phyloP scores from a whole-genome alignment of 2,888 invertebrate genomes.

The Drosophila mimetica region DNA sequence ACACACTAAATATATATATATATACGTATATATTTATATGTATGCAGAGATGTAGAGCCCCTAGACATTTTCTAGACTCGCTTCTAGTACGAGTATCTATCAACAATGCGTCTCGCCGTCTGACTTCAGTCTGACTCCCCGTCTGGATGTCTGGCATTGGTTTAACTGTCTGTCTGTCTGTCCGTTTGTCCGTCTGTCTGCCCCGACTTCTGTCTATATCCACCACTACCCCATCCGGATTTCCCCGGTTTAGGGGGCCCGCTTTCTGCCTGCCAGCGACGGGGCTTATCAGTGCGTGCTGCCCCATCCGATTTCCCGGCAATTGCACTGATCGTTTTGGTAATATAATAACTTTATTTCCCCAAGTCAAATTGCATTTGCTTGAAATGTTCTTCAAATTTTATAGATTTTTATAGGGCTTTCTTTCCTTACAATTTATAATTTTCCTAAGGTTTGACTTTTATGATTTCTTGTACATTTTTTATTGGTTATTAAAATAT shows the following conservation, averaged over 20 bases:
- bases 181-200: constrained; percentile 25
- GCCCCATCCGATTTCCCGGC: constrained; percentile 14
- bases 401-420: too few relatives aligned
- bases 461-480: neutral
- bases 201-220: constrained; percentile 46
- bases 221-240: constrained; percentile 1
- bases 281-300: constrained; percentile 28
- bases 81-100: constrained; percentile 38
- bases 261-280: constrained; percentile 16
- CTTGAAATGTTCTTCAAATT: too few relatives aligned
- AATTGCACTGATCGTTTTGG: constrained; percentile 20
- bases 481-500: neutral
- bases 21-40: neutral
- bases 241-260: constrained; percentile 1
- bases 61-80: constrained; percentile 38
- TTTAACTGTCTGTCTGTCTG: constrained; percentile 41
- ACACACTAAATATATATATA: neutral
- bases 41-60: constrained; percentile 12
- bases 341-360: too few relatives aligned
- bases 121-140: constrained; percentile 29
- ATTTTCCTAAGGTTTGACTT: too few relatives aligned
- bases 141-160: constrained; percentile 51
- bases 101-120: constrained; percentile 40
- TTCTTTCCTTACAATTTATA: too few relatives aligned
- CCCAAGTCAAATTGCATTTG: too few relatives aligned